These are phyloP conservation scores for Drosophila biarmipes DNA, from an alignment of 1,140 invertebrate genomes.

Conservation along the genomic window DNA sequence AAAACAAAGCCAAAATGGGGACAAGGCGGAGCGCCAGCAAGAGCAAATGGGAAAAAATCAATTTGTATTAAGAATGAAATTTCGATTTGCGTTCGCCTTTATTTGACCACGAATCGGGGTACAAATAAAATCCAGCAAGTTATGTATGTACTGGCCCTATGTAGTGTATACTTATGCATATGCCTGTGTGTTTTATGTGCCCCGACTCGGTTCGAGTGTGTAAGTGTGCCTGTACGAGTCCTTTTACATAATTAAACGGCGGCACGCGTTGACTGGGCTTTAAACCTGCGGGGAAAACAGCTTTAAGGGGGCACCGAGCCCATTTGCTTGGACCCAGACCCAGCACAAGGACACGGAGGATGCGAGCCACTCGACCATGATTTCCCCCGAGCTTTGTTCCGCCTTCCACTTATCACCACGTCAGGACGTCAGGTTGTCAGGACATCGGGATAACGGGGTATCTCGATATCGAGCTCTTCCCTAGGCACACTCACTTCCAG, in stretches of 20 bases:
- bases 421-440: conserved; percentile 17
- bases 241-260: conserved; percentile 63
- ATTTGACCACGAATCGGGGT: conserved; percentile 38
- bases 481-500: conserved; percentile 8
- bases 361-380: conserved; percentile 72
- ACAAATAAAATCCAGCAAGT: conserved; percentile 45
- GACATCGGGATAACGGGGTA: not conserved
- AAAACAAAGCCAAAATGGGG: conserved; percentile 54
- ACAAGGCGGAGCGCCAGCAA: conserved; percentile 22
- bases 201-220: conserved; percentile 1
- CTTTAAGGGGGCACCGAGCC: conserved; percentile 46
- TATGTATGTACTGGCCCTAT: conserved; percentile 28
- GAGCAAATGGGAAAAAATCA: conserved; percentile 65
- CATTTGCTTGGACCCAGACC: conserved; percentile 44
- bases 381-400: conserved; percentile 69
- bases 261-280: conserved; percentile 50
- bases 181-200: conserved; percentile 34
- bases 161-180: not conserved
- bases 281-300: conserved; percentile 50
- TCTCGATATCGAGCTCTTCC: not conserved
- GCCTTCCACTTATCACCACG: conserved; percentile 70
- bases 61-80: conserved; percentile 79
- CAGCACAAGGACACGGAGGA: conserved; percentile 34
- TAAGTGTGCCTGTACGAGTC: conserved; percentile 21
- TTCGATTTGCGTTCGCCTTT: conserved; percentile 59